Base-by-base conservation (phyloP, 2,797 vertebrate species). In the Epinephelus malabaricus region DNA sequence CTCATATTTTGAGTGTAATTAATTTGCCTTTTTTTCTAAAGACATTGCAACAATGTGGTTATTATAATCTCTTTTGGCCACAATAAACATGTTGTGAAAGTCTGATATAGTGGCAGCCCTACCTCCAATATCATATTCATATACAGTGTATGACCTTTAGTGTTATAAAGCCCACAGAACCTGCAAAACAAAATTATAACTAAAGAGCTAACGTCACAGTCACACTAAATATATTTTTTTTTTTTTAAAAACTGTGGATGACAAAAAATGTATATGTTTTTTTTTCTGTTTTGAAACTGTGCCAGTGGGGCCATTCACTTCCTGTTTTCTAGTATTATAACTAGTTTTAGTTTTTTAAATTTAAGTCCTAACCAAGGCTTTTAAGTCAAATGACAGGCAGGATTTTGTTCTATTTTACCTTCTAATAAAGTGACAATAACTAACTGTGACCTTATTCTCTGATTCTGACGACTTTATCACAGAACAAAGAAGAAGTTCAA, bases 401-500 rank as follows among this genome's bases (percentile, higher is more conserved):
- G 12, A 13, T 25, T 54, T 47, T 23, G 5, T 61, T 12, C 27
- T 38, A 1, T 53, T 3, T 4, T 47, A 5, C 21, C 45, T 34
- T 7, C 2, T 59, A 51, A 45, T 5, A 25, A n/a, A 34, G 4
- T 27, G 3, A 4, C 11, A 46, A 8, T 34, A 34, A 34, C 43
- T n/a, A 14, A 73, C 25, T 40, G 13, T 12, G 30, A 19, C 6
- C 34, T 62, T 34, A 5, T 60, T 82, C 79, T 55, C 40, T 73
- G 61, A 3, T 1, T 27, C 4, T 30, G 15, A 19, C n/a, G 30
- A n/a, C 46, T 51, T 60, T 12, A 17, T 47, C 17, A 40, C 19
- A 79, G 75, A 10, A 47, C 2, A n/a, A 56, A 54, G 66, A 78
- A 15, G 47, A 10, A 55, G 53, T 3, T 59, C 6, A 2, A 17